phyloP scores from a whole-genome alignment of 2,888 invertebrate species.

The Lordiphosa fenestrarum region DNA sequence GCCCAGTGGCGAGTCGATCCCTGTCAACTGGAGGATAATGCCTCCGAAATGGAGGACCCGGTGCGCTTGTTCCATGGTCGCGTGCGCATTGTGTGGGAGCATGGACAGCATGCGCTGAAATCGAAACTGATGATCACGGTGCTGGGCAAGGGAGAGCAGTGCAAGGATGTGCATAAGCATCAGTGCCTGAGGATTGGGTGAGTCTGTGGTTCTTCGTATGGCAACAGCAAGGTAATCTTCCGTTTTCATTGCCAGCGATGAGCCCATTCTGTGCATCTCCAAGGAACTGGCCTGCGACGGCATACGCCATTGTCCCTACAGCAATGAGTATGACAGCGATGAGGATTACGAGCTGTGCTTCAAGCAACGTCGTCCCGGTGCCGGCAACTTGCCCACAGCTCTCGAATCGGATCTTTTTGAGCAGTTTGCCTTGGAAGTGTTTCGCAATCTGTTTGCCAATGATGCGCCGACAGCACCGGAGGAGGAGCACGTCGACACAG shows the following conservation, averaged over 20 bases:
- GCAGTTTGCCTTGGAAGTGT: slow-evolving; percentile 79
- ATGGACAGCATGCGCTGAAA: slow-evolving; percentile 68
- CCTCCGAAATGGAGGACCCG: slow-evolving; percentile 82
- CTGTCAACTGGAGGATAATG: slow-evolving; percentile 80
- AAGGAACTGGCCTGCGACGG: slow-evolving; percentile 86
- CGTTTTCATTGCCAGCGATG: slow-evolving; percentile 52
- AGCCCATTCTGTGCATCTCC: slow-evolving; percentile 83
- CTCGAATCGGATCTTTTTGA: slow-evolving; percentile 77
- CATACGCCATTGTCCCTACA: slow-evolving; percentile 85
- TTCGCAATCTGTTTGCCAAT: slow-evolving; percentile 77
- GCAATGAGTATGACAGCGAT: slow-evolving; percentile 83
- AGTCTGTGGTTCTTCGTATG: slow-evolving; percentile 14
- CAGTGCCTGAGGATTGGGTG: slow-evolving; percentile 79
- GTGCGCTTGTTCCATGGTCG: slow-evolving; percentile 83
- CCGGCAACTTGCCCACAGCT: slow-evolving; percentile 67
- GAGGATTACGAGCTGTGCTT: slow-evolving; percentile 79
- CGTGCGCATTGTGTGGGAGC: slow-evolving; percentile 82
- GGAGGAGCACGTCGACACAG: slow-evolving; percentile 10
- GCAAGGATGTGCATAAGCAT: slow-evolving; percentile 74
- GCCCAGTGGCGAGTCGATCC: slow-evolving; percentile 83
- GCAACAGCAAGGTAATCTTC: neutral
- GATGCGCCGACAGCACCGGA: slow-evolving; percentile 68
- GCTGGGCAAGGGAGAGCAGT: slow-evolving; percentile 78
- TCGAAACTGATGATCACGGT: slow-evolving; percentile 79
- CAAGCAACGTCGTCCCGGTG: slow-evolving; percentile 71